Conservation (phyloP, 2,113 vertebrate species). For the Atherinomorus stipes region DNA sequence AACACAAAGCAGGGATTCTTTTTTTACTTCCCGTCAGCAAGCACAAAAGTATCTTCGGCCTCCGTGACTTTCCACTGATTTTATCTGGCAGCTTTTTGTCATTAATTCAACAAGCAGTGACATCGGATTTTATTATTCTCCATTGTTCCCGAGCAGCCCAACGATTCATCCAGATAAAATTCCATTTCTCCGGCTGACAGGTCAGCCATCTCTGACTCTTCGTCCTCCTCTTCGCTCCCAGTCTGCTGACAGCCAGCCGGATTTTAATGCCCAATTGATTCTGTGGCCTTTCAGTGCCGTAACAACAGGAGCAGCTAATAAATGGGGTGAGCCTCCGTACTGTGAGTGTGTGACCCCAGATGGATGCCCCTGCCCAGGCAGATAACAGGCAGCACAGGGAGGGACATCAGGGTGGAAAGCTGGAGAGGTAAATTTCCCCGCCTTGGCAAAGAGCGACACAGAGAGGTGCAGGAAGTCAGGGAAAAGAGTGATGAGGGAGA, state of each 20-base stretch:
- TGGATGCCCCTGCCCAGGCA: constrained; percentile 54
- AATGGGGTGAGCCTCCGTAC: constrained; percentile 42
- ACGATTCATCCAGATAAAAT: constrained; percentile 65
- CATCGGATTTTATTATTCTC: constrained; percentile 35
- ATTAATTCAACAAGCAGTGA: constrained; percentile 45
- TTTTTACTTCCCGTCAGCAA: constrained; percentile 13
- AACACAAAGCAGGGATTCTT: constrained; percentile 22
- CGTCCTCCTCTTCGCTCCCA: constrained; percentile 9
- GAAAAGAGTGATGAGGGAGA: constrained; percentile 5
- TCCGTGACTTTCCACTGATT: constrained; percentile 29
- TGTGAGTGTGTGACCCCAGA: constrained; percentile 53
- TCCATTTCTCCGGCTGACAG: constrained; percentile 63
- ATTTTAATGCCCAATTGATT: constrained; percentile 74
- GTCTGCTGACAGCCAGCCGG: constrained; percentile 50
- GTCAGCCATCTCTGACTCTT: constrained; percentile 20
- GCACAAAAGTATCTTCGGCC: constrained; percentile 27
- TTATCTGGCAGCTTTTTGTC: constrained; percentile 32
- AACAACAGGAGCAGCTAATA: constrained; percentile 68
- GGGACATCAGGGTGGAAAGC: neutral
- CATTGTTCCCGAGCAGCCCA: constrained; percentile 7
- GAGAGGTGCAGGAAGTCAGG: neutral
- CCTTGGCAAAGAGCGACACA: neutral
- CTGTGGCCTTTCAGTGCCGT: constrained; percentile 53
- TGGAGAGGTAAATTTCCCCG: neutral
- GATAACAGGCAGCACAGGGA: constrained; percentile 38